A percentile compares a stretch with the other conserved stretches of the same genome.
These are phyloP conservation scores for Astyanax mexicanus DNA, from an alignment of 2,797 vertebrate species.

Conservation along the genomic window DNA sequence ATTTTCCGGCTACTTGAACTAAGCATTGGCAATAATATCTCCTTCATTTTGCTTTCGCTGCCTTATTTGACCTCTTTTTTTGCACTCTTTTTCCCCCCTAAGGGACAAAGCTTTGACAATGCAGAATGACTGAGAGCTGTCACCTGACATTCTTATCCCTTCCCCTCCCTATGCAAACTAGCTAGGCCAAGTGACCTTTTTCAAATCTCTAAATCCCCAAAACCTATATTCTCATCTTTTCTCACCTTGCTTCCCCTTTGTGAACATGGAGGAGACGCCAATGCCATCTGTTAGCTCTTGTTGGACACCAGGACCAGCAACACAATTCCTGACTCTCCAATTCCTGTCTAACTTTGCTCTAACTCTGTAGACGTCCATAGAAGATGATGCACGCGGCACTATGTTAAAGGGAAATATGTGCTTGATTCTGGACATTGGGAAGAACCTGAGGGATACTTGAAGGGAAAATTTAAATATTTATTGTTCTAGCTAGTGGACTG, in stretches of 20 bases:
- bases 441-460: background rate
- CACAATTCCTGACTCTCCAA: background rate
- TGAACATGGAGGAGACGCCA: background rate
- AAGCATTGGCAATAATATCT: conserved; percentile 67
- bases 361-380: background rate
- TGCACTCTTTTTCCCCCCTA: conserved; percentile 59
- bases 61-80: conserved; percentile 56
- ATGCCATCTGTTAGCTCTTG: background rate
- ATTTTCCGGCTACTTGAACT: conserved; percentile 53
- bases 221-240: conserved; percentile 26
- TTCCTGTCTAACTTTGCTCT: background rate
- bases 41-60: conserved; percentile 57
- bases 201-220: conserved; percentile 26
- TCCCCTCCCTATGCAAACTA: conserved; percentile 68
- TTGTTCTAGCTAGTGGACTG: background rate
- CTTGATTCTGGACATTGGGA: background rate
- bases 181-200: conserved; percentile 59
- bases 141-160: conserved; percentile 55
- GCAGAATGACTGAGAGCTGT: conserved; percentile 39
- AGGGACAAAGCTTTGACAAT: conserved; percentile 55
- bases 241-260: background rate
- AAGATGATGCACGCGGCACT: background rate
- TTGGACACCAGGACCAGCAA: conserved; percentile 35
- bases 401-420: background rate
- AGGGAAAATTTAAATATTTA: conserved; percentile 1